A percentile compares a stretch with the other conserved stretches of the same genome.
phyloP scores from a whole-genome alignment of 2,888 invertebrate species.

The Cephonodes hylas region DNA sequence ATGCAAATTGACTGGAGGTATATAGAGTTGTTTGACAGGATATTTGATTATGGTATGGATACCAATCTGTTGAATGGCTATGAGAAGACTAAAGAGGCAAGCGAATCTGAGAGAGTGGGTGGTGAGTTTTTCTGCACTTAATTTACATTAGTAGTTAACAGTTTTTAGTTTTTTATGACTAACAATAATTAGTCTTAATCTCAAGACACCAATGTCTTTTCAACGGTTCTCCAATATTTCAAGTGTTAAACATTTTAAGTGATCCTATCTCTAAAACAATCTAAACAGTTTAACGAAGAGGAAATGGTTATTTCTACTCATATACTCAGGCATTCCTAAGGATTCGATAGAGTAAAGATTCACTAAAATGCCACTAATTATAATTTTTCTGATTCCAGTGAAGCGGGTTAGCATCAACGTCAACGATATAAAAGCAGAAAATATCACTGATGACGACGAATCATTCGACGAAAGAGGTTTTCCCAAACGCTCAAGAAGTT shows the following conservation, averaged over 20 bases:
- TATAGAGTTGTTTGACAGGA: constrained; percentile 69
- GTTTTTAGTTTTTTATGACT: no score
- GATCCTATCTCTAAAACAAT: no score
- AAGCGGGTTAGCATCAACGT: constrained; percentile 52
- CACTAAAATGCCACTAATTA: background rate
- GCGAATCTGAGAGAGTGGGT: constrained; percentile 38
- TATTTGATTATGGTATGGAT: constrained; percentile 74
- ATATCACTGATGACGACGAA: constrained; percentile 44
- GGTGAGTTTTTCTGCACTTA: constrained; percentile 44
- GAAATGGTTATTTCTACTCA: no score
- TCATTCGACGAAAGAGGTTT: constrained; percentile 48
- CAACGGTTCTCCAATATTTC: no score
- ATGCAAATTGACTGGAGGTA: constrained; percentile 72
- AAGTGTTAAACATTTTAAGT: no score
- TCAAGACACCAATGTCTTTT: no score
- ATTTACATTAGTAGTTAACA: no score
- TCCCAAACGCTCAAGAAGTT: constrained; percentile 43
- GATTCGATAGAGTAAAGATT: no score
- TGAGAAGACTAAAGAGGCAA: constrained; percentile 35
- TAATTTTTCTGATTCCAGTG: constrained; percentile 38
- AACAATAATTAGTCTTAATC: no score
- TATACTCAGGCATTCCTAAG: no score
- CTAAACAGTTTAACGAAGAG: no score
- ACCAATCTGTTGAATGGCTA: constrained; percentile 53
- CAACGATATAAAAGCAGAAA: constrained; percentile 31